Conservation (phyloP, 2,797 vertebrate genomes). For the Oreonectes daqikongensis region DNA sequence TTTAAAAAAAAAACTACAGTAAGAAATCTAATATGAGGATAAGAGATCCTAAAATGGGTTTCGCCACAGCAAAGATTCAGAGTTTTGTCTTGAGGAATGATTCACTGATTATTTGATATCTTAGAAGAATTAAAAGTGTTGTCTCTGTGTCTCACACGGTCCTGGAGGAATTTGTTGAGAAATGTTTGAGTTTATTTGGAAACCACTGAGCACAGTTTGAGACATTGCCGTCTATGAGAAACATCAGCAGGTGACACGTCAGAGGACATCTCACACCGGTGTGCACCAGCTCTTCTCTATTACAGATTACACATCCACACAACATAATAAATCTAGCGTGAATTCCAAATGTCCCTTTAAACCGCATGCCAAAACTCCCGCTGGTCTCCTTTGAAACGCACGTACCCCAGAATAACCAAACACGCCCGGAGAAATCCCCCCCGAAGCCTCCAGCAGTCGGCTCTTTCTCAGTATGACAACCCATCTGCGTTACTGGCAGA, state of each 20-base stretch:
- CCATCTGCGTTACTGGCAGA: conserved; percentile 74
- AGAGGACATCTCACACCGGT: neutral
- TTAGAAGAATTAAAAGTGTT: no score
- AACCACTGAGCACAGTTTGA: no score
- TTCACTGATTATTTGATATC: no score
- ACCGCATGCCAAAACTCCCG: conserved; percentile 40
- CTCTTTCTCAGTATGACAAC: conserved; percentile 55
- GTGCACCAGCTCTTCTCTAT: neutral
- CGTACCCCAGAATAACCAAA: conserved; percentile 33
- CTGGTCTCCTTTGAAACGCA: neutral
- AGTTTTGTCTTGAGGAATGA: no score
- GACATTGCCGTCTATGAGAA: neutral
- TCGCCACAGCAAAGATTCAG: no score
- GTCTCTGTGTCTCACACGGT: no score
- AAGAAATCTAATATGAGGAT: no score
- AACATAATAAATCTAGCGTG: neutral
- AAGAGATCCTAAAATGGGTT: no score
- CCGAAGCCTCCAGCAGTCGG: conserved; percentile 64
- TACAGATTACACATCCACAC: neutral
- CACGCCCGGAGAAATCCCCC: conserved; percentile 49
- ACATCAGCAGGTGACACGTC: neutral
- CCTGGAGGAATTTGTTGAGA: no score
- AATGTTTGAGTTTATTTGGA: no score
- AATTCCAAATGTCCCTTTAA: neutral
- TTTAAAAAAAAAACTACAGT: no score